Conservation (phyloP, 2,888 invertebrate genomes). For the Saturnia pavonia region DNA sequence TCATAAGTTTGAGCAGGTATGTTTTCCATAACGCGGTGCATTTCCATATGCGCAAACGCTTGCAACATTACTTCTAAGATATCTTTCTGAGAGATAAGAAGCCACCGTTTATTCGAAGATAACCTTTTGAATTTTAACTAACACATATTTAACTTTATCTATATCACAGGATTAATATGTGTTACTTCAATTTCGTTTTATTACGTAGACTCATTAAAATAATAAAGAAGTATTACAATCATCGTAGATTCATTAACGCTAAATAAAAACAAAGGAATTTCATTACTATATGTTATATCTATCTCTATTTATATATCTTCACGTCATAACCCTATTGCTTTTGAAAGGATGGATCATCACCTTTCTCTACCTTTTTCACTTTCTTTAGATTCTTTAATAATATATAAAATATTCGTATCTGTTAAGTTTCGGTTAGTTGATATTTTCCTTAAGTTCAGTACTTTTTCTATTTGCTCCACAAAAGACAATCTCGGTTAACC, state of each 20-base stretch:
- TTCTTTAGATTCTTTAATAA: too few relatives aligned
- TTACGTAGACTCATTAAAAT: not conserved
- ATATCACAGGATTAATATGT: not conserved
- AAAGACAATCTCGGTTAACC: too few relatives aligned
- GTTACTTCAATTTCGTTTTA: not conserved
- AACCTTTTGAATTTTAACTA: constrained; percentile 8
- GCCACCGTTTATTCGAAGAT: constrained; percentile 23
- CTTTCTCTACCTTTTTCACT: too few relatives aligned
- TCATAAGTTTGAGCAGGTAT: not conserved
- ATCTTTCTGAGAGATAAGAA: constrained; percentile 34
- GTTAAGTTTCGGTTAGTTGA: too few relatives aligned
- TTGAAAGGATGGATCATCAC: too few relatives aligned
- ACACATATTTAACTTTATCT: not conserved
- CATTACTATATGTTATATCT: too few relatives aligned
- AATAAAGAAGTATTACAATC: not conserved
- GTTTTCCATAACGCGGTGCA: not conserved
- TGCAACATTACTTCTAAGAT: constrained; percentile 24
- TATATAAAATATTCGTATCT: too few relatives aligned
- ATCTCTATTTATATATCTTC: not conserved
- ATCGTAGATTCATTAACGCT: too few relatives aligned
- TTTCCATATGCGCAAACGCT: constrained; percentile 28
- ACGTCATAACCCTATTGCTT: not conserved
- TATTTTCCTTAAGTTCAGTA: too few relatives aligned
- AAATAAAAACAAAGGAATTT: too few relatives aligned
- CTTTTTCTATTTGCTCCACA: too few relatives aligned